phyloP scores from a whole-genome alignment of 2,888 invertebrate species.

The Lycophotia porphyrea region DNA sequence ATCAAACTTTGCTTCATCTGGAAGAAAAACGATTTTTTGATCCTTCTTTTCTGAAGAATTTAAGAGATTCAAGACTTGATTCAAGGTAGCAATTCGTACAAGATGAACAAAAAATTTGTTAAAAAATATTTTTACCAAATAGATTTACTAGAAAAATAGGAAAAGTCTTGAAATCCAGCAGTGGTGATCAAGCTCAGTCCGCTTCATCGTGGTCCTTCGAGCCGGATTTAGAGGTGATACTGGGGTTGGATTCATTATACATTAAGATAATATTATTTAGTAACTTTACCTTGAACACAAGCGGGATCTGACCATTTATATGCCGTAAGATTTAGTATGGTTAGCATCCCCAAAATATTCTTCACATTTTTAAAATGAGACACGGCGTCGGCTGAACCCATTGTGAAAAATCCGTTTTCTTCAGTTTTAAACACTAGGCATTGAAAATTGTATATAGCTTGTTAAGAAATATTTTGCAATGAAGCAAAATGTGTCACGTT shows the following conservation, averaged over 20 bases:
- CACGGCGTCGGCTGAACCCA: conserved; percentile 13
- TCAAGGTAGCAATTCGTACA: neutral
- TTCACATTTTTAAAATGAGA: conserved; percentile 21
- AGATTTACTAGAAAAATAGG: too few relatives aligned
- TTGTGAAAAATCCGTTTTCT: neutral
- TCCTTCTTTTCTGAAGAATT: neutral
- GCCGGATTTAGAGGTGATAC: too few relatives aligned
- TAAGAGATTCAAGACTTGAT: neutral
- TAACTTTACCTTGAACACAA: conserved; percentile 29
- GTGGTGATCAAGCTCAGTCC: too few relatives aligned
- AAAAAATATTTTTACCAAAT: neutral
- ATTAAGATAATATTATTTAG: neutral
- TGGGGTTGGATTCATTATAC: too few relatives aligned
- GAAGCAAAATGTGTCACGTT: neutral
- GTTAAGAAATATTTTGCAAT: neutral
- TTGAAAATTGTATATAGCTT: neutral
- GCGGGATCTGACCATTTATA: conserved; percentile 21
- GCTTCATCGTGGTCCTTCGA: too few relatives aligned
- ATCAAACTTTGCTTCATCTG: conserved; percentile 65
- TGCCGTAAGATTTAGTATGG: conserved; percentile 32
- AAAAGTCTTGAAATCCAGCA: too few relatives aligned
- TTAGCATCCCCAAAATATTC: conserved; percentile 15
- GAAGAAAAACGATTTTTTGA: neutral
- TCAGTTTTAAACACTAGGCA: neutral
- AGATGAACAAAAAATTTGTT: neutral